phyloP scores from a whole-genome alignment of 2,888 invertebrate species.

The Panopea generosa region DNA sequence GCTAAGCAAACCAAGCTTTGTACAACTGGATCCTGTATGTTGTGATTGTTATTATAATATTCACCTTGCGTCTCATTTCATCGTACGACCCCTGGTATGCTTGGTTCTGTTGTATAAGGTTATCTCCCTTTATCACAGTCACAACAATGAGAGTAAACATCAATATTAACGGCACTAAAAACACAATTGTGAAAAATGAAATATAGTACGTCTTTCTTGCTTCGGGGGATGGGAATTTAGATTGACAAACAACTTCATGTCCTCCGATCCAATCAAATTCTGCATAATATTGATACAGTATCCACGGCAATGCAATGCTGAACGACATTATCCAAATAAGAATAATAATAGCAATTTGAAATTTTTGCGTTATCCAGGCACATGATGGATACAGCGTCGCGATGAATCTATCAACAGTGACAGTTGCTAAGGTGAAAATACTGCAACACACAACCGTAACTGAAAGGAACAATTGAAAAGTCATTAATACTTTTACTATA shows the following conservation, averaged over 20 bases:
- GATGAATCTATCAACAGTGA: slow-evolving; percentile 63
- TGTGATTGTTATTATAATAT: background rate
- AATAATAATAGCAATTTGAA: slow-evolving; percentile 46
- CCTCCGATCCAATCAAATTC: slow-evolving; percentile 65
- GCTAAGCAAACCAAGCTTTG: too few relatives aligned
- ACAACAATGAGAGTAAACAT: slow-evolving; percentile 64
- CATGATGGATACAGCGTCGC: slow-evolving; percentile 50
- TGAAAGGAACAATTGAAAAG: slow-evolving; percentile 34
- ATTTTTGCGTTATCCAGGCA: slow-evolving; percentile 61
- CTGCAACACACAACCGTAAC: slow-evolving; percentile 63
- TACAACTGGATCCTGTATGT: too few relatives aligned
- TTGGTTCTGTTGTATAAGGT: background rate
- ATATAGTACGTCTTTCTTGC: slow-evolving; percentile 55
- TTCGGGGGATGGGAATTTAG: slow-evolving; percentile 59
- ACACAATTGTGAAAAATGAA: slow-evolving; percentile 55
- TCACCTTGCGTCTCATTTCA: slow-evolving; percentile 58
- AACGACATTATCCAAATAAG: slow-evolving; percentile 59
- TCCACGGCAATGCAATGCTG: slow-evolving; percentile 60
- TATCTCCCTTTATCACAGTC: slow-evolving; percentile 43
- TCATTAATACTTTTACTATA: background rate
- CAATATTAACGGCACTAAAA: slow-evolving; percentile 57
- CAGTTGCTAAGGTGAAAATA: slow-evolving; percentile 58
- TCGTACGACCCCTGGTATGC: slow-evolving; percentile 17
- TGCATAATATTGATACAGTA: slow-evolving; percentile 55
- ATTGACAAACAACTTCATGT: slow-evolving; percentile 60